Percentiles rank a stretch among this genome's conserved stretches.
phyloP scores from a whole-genome alignment of 2,113 vertebrate species.

The Actenoides lindsayi region DNA sequence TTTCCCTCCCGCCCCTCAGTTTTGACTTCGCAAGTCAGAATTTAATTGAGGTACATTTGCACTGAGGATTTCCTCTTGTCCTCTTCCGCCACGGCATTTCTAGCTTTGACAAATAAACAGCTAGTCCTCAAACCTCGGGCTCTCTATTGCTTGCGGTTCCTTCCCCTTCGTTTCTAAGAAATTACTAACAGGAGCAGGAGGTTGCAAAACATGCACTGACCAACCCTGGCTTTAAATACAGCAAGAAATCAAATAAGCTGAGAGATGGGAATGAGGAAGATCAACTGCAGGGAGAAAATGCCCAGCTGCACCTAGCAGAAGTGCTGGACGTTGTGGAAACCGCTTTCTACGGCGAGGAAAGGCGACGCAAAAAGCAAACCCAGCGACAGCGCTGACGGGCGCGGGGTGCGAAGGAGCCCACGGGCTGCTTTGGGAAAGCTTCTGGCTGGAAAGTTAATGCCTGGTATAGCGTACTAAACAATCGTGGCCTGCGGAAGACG shows the following conservation, averaged over 20 bases:
- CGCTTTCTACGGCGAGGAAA: not conserved
- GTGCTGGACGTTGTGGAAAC: not conserved
- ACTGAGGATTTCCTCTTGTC: not conserved
- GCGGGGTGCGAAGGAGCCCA: not conserved
- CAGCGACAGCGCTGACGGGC: fast-evolving
- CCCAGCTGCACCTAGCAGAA: not conserved
- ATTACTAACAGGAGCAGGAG: not conserved
- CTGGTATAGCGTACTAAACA: not conserved
- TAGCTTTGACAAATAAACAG: conserved; percentile 28
- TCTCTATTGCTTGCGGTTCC: conserved; percentile 2
- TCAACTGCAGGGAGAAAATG: not conserved
- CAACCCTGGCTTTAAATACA: not conserved
- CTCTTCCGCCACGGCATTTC: not conserved
- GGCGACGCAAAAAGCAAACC: not conserved
- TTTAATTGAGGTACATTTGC: not conserved
- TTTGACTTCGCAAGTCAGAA: not conserved
- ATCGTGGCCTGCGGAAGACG: not conserved
- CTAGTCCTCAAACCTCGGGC: not conserved
- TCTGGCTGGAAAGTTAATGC: not conserved
- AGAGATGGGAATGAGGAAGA: not conserved
- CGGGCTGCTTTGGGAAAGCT: not conserved
- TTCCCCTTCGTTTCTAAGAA: conserved; percentile 8
- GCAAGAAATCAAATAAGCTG: not conserved
- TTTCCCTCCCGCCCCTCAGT: fast-evolving
- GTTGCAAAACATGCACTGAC: not conserved